These are phyloP conservation scores for Morone chrysops DNA, from an alignment of 2,113 vertebrate species.

Conservation along the genomic window DNA sequence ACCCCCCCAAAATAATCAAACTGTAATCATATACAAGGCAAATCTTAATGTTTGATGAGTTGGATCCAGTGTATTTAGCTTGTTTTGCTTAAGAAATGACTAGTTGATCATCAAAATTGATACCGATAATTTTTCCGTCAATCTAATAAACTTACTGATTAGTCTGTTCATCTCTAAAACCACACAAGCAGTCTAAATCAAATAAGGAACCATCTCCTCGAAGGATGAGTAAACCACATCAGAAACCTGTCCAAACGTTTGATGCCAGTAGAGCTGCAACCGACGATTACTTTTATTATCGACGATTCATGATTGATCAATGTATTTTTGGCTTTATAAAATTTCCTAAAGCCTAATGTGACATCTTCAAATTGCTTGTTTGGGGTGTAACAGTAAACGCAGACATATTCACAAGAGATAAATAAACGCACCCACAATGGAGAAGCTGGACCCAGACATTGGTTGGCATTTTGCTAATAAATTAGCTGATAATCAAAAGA, in stretches of 20 bases:
- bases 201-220: not conserved
- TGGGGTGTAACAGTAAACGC: not conserved
- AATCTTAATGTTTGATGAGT: not conserved
- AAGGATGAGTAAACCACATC: not conserved
- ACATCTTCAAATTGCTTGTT: not conserved
- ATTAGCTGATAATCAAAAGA: not conserved
- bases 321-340: not conserved
- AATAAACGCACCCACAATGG: not conserved
- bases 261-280: not conserved
- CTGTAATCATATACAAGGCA: not conserved
- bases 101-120: not conserved
- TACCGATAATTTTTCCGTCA: not conserved
- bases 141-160: not conserved
- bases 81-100: not conserved
- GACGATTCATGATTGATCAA: not conserved
- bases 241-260: constrained; percentile 5
- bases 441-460: not conserved
- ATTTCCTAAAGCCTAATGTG: not conserved
- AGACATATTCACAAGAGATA: not conserved
- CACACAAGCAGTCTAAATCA: not conserved
- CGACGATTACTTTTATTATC: not conserved
- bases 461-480: not conserved
- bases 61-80: not conserved
- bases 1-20: not conserved
- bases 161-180: not conserved